These are phyloP conservation scores for Conus canariensis DNA, from an alignment of 2,888 invertebrate species.

Conservation along the genomic window DNA sequence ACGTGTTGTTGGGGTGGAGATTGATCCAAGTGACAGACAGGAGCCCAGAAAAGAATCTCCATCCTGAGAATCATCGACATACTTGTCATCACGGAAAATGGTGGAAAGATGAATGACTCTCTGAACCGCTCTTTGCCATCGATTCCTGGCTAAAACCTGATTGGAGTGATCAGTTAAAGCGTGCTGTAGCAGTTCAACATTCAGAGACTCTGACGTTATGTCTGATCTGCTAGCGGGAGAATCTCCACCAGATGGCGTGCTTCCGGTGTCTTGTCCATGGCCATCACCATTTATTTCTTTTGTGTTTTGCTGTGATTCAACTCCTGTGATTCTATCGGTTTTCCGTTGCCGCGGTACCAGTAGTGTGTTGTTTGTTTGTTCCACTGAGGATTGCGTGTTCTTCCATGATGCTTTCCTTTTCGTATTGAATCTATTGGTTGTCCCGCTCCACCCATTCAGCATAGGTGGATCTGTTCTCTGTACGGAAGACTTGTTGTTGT, in stretches of 20 bases:
- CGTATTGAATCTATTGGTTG: background rate
- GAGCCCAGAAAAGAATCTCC: background rate
- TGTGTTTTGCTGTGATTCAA: background rate
- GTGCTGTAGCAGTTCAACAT: slow-evolving; percentile 12
- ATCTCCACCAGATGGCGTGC: background rate
- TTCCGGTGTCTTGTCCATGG: background rate
- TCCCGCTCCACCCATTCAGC: background rate
- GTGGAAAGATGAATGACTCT: no score
- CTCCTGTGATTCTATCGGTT: background rate
- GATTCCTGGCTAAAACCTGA: background rate
- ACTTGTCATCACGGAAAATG: background rate
- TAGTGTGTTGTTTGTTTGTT: background rate
- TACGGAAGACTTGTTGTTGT: background rate
- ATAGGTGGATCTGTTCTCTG: background rate
- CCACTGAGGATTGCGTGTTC: background rate
- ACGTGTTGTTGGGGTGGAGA: slow-evolving; percentile 1
- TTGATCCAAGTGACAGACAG: background rate
- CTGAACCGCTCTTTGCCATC: background rate
- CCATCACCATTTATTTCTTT: background rate
- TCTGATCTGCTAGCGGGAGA: background rate
- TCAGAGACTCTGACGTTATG: background rate
- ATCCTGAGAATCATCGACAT: no score
- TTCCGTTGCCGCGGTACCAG: background rate
- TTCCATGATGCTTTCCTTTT: background rate
- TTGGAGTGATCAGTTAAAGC: background rate